Conservation (phyloP, 35 echinoderm and acorn worm species). For the Ophioderma brevispina region DNA sequence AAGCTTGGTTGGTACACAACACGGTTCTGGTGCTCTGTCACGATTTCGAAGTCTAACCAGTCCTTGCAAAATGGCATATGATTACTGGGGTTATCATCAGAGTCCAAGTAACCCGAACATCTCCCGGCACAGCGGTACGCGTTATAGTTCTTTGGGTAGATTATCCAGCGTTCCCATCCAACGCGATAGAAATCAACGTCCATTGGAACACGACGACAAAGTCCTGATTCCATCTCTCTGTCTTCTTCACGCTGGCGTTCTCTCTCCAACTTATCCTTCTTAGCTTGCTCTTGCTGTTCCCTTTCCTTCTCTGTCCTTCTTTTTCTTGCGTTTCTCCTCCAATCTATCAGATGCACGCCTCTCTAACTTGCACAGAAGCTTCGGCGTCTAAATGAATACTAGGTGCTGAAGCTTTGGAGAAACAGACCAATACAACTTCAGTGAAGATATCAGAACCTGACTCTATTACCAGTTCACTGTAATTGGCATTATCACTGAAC, state of each 20-base stretch:
- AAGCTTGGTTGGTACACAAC: conserved; percentile 90
- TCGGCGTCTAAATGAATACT: conserved; percentile 29
- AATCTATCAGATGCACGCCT: conserved; percentile 3
- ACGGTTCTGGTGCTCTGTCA: conserved; percentile 61
- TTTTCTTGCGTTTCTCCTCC: conserved; percentile 45
- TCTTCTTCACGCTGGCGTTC: background rate
- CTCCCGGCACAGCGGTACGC: conserved; percentile 74
- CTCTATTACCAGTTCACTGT: background rate
- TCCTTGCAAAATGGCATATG: conserved; percentile 92
- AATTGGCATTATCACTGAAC: background rate
- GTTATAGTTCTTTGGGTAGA: conserved; percentile 91
- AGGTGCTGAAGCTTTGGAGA: conserved; percentile 22
- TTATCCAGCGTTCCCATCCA: conserved; percentile 86
- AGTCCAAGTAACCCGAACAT: conserved; percentile 64
- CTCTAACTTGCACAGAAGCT: conserved; percentile 39
- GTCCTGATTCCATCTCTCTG: conserved; percentile 21
- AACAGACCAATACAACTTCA: conserved; percentile 50
- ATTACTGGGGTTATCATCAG: conserved; percentile 85
- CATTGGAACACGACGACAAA: conserved; percentile 67
- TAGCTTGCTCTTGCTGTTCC: conserved; percentile 12
- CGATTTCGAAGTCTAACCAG: conserved; percentile 44
- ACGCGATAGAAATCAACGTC: conserved; percentile 78
- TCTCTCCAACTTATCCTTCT: conserved; percentile 51
- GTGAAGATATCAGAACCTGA: background rate
- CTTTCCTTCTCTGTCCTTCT: conserved; percentile 34